Base-by-base conservation (phyloP, 37 sponge, comb jelly and placozoan genomes). In the Oopsacas minuta region DNA sequence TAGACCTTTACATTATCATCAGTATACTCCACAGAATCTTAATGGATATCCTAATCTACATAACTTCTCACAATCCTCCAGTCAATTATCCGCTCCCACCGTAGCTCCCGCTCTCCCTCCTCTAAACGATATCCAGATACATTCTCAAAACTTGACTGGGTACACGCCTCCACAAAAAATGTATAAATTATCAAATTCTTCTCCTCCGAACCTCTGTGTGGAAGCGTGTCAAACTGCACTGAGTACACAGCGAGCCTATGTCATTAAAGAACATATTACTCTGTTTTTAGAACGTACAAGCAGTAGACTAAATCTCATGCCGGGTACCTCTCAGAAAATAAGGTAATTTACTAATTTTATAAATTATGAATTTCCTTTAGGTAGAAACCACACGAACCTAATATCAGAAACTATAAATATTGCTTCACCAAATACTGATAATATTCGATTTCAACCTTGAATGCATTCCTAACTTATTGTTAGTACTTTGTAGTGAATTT, bases 401-500 rank as follows among this genome's bases (percentile, higher is more conserved):
- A n/a, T n/a, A n/a, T n/a, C n/a, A n/a, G n/a, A n/a, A n/a, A n/a
- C n/a, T 17, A 42, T 42, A 42, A 17, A 15, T 8, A 42, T 42
- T 42, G 49, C 12, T 8, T 17, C 49, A 42, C 49, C 15, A 42
- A 42, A 17, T 8, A 42, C 15, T 42, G 49, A 42, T 17, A 42
- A 17, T 42, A 42, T 42, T 42, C 49, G 15, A 42, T 42, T 42
- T 42, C 49, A 17, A 8, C 49, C 8, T 8, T 42, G 8, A 42
- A 42, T n/a, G n/a, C n/a, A n/a, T n/a, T n/a, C n/a, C n/a, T n/a
- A n/a, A n/a, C n/a, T n/a, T n/a, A n/a, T n/a, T n/a, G n/a, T 15
- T 42, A 42, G 8, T 42, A 15, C 75, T n/a, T 61, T n/a, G 1
- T 61, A 61, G 75, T 61, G 91, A 94, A 30, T 94, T 94, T 87